Base-by-base conservation (phyloP, 2,888 invertebrate genomes). In the Hoplodrina blanda region DNA sequence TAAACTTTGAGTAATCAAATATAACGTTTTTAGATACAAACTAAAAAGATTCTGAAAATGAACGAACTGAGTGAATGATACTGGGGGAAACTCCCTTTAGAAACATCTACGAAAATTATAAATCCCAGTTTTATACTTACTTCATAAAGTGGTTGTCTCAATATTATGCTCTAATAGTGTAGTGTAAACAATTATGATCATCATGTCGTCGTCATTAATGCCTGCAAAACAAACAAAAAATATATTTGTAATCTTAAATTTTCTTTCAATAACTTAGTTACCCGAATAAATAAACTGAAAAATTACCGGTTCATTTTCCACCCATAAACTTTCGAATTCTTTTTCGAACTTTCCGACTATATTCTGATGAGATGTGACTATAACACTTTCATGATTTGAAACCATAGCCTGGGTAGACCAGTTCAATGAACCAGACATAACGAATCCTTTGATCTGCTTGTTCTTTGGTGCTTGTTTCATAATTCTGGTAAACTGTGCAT, bases 341-440 rank as follows among this genome's bases (percentile, higher is more conserved):
- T 91, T 89, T 59, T 94, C 90, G 87, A 97, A 98, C 64, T 96
- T 94, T 44, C 88, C 82, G 0, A 97, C 96, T 60, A 97, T 91
- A 8, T 93, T 89, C 2, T 86, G 82, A 72, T 97, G 93, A 73
- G 97, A 97, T 13, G 97, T 97, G 54, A 98, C 96, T 20, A 97
- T 89, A 10, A 98, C 94, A 88, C 97, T 97, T 89, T 98, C 98
- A 85, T 96, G 96, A 89, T 98, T 98, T 17, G 97, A 97, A 73
- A 96, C 96, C 89, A 97, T 96, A 1, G 97, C 98, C 83, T 97
- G 96, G 74, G 96, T 96, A 2, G 98, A 98, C 98, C 98, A 98
- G 90, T 98, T 98, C 73, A 98, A 96, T 57, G 98, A 98, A 52
- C 98, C 98, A 74, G 96, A 97, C 87, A 98, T 96, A 17, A 98